A percentile compares a stretch with the other conserved stretches of the same genome.
Conservation (phyloP, 2,888 invertebrate genomes). For the Nematopogon swammerdamellus region DNA sequence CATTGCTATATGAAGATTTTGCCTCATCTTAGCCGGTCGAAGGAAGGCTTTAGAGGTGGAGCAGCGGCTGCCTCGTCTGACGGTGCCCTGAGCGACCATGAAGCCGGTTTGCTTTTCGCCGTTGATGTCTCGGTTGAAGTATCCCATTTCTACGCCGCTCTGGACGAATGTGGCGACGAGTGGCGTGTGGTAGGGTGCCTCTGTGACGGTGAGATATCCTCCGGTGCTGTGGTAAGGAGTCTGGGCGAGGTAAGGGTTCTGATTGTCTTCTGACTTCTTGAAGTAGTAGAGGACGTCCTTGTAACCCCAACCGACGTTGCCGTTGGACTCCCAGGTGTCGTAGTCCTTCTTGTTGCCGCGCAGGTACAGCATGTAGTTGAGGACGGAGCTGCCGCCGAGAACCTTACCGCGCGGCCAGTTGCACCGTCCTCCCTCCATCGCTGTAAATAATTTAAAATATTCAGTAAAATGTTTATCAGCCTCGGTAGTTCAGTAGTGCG, state of each 20-base stretch:
- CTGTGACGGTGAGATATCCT: slow-evolving; percentile 79
- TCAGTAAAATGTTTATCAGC: too few relatives aligned
- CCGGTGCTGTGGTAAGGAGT: slow-evolving; percentile 79
- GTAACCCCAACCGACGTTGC: slow-evolving; percentile 87
- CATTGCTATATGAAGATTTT: slow-evolving; percentile 84
- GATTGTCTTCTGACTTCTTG: slow-evolving; percentile 89
- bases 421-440: slow-evolving; percentile 79
- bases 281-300: slow-evolving; percentile 78
- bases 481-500: too few relatives aligned
- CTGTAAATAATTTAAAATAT: slow-evolving; percentile 40
- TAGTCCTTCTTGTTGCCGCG: slow-evolving; percentile 89
- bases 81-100: slow-evolving; percentile 84
- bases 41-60: slow-evolving; percentile 87
- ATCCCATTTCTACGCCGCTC: slow-evolving; percentile 80
- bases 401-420: slow-evolving; percentile 94
- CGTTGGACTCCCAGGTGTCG: slow-evolving; percentile 82
- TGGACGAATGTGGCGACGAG: slow-evolving; percentile 78
- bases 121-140: slow-evolving; percentile 82
- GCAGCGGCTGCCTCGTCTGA: slow-evolving; percentile 77
- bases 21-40: slow-evolving; percentile 71
- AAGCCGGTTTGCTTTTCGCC: slow-evolving; percentile 85
- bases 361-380: slow-evolving; percentile 91
- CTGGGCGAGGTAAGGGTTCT: slow-evolving; percentile 76
- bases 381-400: slow-evolving; percentile 83
- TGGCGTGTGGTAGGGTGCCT: slow-evolving; percentile 85